Base-by-base conservation (phyloP, 2,113 vertebrate species). In the Cnemophilus loriae region DNA sequence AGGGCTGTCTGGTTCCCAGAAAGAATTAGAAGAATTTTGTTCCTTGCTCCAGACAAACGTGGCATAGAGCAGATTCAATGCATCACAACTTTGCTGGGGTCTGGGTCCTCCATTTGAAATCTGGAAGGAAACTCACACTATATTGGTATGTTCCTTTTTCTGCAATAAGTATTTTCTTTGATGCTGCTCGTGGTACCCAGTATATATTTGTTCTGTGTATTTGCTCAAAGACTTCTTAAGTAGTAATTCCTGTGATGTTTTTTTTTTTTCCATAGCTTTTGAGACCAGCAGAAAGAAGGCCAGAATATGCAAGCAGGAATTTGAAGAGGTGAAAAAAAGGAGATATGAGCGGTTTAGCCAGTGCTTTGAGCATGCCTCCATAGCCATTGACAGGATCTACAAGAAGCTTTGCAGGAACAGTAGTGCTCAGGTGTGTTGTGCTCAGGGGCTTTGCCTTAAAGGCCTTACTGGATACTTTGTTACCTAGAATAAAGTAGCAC, bases 341-440 rank as follows among this genome's bases (percentile, higher is more conserved):
- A 98, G 99, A 92, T 98, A 97, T 0, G 97, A 98, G 7, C 98
- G 97, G 53, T 99, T 99, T 89, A 99, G 56, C 95, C 95, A 73
- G 68, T 99, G 99, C 92, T 99, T 99, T 84, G 99, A 99, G 84
- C 99, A 99, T 2, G 96, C 99, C 79, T 98, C 97, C 2, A 1
- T 98, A 37, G 97, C 98, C 27, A 99, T 99, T 55, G 99, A 99
- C 95, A 97, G 98, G 64, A 99, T 99, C 97, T 99, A 99, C 98
- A 99, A 99, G 97, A 97, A 97, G 84, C 98, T 99, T 26, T 99
- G 99, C 98, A 98, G 98, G 81, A 99, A 99, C 98, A 89, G 16
- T 81, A 99, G 99, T 27, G 99, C 99, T 84, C 99, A 99, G 98
- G 99, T 99, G 84, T 83, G 98, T 97, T 22, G 5, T 37, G 78